Conservation (phyloP, 2,888 invertebrate species). For the Pheosia tremula region DNA sequence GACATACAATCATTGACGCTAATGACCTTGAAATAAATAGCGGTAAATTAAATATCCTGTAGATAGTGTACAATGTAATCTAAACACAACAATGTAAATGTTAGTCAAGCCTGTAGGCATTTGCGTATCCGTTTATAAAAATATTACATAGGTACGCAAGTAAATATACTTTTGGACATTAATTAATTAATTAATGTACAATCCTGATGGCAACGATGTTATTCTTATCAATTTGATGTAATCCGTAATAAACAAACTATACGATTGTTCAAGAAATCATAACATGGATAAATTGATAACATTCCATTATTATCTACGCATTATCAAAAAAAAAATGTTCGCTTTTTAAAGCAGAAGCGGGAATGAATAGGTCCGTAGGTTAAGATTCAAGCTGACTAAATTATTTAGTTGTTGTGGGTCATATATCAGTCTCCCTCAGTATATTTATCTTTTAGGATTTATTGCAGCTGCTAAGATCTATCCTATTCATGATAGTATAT, state of each 20-base stretch:
- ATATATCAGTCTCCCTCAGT: background rate
- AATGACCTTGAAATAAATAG: no score
- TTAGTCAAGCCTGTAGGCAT: background rate
- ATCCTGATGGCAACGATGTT: no score
- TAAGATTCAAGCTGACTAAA: background rate
- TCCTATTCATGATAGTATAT: no score
- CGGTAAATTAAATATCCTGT: no score
- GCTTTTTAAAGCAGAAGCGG: conserved; percentile 5
- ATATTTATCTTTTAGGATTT: conserved; percentile 1
- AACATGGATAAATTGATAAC: background rate
- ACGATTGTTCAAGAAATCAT: background rate
- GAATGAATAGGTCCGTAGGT: background rate
- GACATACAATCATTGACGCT: no score
- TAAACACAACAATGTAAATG: background rate
- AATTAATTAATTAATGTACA: no score
- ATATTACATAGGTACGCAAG: background rate
- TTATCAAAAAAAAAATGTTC: conserved; percentile 6
- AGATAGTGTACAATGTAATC: no score
- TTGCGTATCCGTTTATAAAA: background rate
- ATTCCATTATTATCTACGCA: background rate
- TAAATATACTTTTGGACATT: background rate
- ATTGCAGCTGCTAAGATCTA: background rate
- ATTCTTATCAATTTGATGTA: background rate
- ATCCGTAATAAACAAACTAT: background rate
- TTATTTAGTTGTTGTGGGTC: background rate